Base-by-base conservation (phyloP, 2,888 invertebrate species). In the Eilema griseolum region DNA sequence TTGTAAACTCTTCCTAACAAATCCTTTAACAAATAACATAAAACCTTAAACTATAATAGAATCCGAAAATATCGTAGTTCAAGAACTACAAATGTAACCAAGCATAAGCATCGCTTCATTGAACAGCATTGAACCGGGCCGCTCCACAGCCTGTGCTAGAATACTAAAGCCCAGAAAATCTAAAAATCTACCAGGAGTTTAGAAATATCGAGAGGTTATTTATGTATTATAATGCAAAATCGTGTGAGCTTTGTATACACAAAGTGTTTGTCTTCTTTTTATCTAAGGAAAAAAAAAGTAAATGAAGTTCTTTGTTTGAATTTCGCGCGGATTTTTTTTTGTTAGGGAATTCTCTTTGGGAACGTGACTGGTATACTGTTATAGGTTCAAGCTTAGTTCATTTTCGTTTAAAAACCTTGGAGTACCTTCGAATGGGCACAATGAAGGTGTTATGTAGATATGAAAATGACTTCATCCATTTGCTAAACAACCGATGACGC, bases 101-200 rank as follows among this genome's bases (percentile, higher is more conserved):
- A 23, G 60, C 60, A 67, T 60, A 46, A 60, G 16, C 28, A 60
- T 41, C 60, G 60, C 46, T 67, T 37, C 66, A 67, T 67, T 67
- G 66, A 60, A 59, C 60, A 60, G 16, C 24, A 24, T 66, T 61
- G 57, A 67, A 67, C 46, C n/a, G 56, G 14, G 14, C 23, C 33
- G 31, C 56, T 56, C 16, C 56, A 65, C 65, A 65, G 31, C 33
- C 65, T 56, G 28, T n/a, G n/a, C 1, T n/a, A 23, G 23, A n/a
- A 56, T 56, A 56, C 56, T 31, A 62, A 52, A 65, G 33, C 11
- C 56, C 56, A 56, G n/a, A 65, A 31, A 33, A 24, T 33, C 26
- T 41, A 41, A 65, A 31, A 33, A 24, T 33, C 26, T 41, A 41
- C 62, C 26, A 62, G 26, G 56, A 65, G 28, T 56, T 56, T 31